Conservation (phyloP, 2,797 vertebrate genomes). For the Aviceda leuphotes region DNA sequence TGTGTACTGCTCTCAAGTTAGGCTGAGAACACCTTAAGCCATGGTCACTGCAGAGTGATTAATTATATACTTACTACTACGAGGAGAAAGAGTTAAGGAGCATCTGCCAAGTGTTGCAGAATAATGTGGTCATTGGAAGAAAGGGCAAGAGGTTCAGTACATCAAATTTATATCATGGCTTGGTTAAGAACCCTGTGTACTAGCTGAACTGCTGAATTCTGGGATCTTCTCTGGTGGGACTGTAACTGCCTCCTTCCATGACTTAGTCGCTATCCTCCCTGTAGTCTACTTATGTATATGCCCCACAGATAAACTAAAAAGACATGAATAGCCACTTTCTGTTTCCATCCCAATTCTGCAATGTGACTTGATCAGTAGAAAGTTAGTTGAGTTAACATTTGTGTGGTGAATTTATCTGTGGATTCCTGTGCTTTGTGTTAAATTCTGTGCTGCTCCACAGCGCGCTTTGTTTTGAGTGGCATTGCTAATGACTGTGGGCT, state of each 20-base stretch:
- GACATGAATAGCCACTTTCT: background rate
- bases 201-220: background rate
- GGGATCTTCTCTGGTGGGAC: background rate
- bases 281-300: background rate
- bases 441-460: background rate
- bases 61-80: background rate
- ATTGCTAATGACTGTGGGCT: background rate
- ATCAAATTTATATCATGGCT: background rate
- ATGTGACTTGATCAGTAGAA: background rate
- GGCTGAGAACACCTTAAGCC: background rate
- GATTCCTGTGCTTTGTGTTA: background rate
- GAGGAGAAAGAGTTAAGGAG: background rate
- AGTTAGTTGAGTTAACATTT: background rate
- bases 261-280: background rate
- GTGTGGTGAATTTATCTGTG: background rate
- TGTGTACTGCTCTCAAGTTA: background rate
- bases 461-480: background rate
- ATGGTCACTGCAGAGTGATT: background rate
- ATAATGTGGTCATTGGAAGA: background rate
- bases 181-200: background rate
- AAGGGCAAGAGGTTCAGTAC: background rate
- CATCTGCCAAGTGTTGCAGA: background rate
- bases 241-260: background rate
- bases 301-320: background rate
- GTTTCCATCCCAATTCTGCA: rapidly evolving